Base-by-base conservation (phyloP, 2,888 invertebrate genomes). In the Hypsopygia costalis region DNA sequence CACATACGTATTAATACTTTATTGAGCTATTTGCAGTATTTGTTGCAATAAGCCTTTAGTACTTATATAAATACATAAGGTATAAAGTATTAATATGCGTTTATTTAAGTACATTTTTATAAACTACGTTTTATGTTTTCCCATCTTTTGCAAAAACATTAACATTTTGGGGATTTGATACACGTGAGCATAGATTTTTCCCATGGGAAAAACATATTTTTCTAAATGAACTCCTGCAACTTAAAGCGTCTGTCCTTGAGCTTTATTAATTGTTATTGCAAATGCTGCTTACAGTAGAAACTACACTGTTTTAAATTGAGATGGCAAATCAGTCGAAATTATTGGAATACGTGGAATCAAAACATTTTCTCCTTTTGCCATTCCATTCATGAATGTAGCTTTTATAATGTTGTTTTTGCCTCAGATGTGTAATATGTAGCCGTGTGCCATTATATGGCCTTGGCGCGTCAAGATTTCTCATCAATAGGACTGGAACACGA, bases 401-500 rank as follows among this genome's bases (percentile, higher is more conserved):
- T 44, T 43, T 31, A 51, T 36, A 38, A 52, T 46, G n/a, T 51
- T 51, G 7, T 21, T n/a, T n/a, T n/a, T 16, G 44, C 16, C 46
- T 45, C 9, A 52, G 37, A 6, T 48, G 11, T 22, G 32, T 43
- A 29, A 49, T 33, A 31, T 36, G 41, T 16, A 50, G 25, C 6
- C 45, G 32, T 4, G 49, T 49, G 1, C 47, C 50, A 32, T 54
- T 49, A n/a, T 51, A 53, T 7, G 55, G 36, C 34, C 49, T 51
- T 30, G 56, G 56, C 9, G 51, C 51, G 6, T 57, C 55, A 1
- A 58, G 41, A 44, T 62, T 58, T 31, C 50, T n/a, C 52, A 57
- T 54, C 22, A 57, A 49, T 4, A 60, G 12, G 27, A 58, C 53
- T 10, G 56, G 55, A 34, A 62, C 58, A 11, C 53, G 61, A 36